Evolutionary conservation across 2,113 vertebrate genomes (phyloP), one percentile per base, ranked within the genome.

Genomic region (Heliornis fulica): DNA sequence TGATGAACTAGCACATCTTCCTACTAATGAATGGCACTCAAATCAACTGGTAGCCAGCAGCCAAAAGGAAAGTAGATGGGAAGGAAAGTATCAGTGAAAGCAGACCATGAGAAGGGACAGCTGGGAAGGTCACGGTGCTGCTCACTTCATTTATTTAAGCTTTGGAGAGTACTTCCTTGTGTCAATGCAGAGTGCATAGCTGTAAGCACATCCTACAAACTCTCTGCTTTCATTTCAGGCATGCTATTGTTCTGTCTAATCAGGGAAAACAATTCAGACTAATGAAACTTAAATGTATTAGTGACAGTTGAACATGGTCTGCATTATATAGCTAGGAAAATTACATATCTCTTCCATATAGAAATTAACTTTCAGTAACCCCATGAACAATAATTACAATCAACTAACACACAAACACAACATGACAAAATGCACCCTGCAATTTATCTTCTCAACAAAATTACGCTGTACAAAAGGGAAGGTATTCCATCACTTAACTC

Each of bases 321-420:
- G 87, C 36, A 89, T 38, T 64, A 89, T 40, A 91, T 51, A 88
- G 61, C 89, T 82, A 95, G 66, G 94, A 96, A 93, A 88, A 97
- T 81, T 48, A 82, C 71, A 81, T 81, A 54, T 32, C 91, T 91
- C 89, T 90, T 36, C 61, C 70, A 89, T 87, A 95, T 23, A 95
- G 85, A 91, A 94, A 95, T 95, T 96, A 96, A 94, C 81, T 91
- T 83, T 83, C 50, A 53, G 48, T 56, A 94, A 96, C 85, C 81
- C 23, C 31, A 93, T 21, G 83, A 95, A 92, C 83, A 96, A 91
- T 94, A 82, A 87, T 92, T 96, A 95, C 64, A 97, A 70, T 92
- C 70, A 91, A 84, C 54, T 72, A 93, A 87, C 50, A 80, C 1
- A n/a, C 94, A 93, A 81, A 53, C 79, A 87, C 61, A 96, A 76